Percentiles rank a stretch among this genome's conserved stretches.
These are phyloP conservation scores for Microcebus murinus DNA, from an alignment of 2,113 vertebrate species.

Conservation along the genomic window DNA sequence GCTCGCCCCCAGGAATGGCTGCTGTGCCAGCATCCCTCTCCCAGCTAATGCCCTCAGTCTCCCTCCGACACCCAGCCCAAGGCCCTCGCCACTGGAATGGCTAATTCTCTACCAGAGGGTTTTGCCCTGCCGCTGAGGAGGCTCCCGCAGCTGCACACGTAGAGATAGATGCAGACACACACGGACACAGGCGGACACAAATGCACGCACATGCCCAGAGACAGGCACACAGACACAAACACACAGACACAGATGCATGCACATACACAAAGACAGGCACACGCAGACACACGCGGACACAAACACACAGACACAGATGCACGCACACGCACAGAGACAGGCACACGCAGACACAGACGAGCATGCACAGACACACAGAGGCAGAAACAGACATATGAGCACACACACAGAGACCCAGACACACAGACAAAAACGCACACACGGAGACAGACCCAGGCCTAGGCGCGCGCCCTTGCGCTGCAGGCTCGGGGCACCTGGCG, in stretches of 20 bases:
- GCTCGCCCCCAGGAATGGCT: background rate
- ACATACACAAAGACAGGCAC: background rate
- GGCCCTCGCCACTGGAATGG: background rate
- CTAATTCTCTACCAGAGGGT: background rate
- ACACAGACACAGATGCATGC: background rate
- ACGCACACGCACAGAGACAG: background rate
- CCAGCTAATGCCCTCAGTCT: background rate
- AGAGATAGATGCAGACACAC: background rate
- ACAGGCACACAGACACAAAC: too few species aligned
- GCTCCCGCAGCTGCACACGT: background rate
- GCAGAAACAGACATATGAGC: too few species aligned
- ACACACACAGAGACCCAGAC: background rate
- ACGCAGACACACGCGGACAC: fast-evolving
- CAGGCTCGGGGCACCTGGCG: background rate
- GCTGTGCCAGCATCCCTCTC: background rate
- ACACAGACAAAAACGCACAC: background rate
- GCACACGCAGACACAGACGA: background rate
- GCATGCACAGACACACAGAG: background rate
- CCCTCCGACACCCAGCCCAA: background rate
- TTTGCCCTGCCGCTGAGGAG: background rate
- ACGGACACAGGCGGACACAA: background rate
- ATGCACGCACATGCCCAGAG: background rate
- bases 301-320: background rate
- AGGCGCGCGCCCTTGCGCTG: background rate
- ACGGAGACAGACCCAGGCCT: too few species aligned